Evolutionary conservation across 2,888 invertebrate species (phyloP).

Genomic region (Brenthis hecate): DNA sequence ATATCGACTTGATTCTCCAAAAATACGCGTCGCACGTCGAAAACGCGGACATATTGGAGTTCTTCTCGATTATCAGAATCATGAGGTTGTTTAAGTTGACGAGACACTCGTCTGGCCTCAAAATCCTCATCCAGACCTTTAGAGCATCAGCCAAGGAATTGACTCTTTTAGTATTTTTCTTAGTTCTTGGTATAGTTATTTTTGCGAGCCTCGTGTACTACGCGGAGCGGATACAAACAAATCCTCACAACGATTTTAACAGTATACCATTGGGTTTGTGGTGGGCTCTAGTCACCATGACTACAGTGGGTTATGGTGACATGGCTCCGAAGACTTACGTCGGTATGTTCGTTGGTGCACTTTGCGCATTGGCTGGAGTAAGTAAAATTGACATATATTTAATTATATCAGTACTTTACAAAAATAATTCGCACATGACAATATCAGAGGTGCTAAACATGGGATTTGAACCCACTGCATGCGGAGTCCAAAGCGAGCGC

Average conservation of each 20-base stretch:
- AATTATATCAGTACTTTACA: neutral
- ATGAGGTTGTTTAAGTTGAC: conserved; percentile 98
- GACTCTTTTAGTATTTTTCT: conserved; percentile 97
- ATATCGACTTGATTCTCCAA: conserved; percentile 95
- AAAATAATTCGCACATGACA: too few relatives aligned
- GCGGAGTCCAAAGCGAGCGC: too few relatives aligned
- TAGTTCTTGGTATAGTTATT: conserved; percentile 98
- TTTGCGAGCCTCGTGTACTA: conserved; percentile 99
- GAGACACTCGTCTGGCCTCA: conserved; percentile 97
- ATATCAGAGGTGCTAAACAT: too few relatives aligned
- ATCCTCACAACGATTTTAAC: conserved; percentile 98
- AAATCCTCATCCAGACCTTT: conserved; percentile 99
- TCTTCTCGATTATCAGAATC: conserved; percentile 98
- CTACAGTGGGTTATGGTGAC: conserved; percentile 98
- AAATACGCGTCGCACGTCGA: conserved; percentile 95
- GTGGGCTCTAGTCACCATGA: conserved; percentile 99
- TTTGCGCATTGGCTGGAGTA: conserved; percentile 99
- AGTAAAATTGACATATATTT: conserved; percentile 51
- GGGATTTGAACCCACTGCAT: too few relatives aligned
- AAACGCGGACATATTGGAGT: conserved; percentile 97
- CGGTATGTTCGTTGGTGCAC: conserved; percentile 98
- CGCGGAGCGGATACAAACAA: conserved; percentile 97
- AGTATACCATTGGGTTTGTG: conserved; percentile 98
- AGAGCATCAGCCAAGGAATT: conserved; percentile 98
- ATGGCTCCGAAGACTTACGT: conserved; percentile 99